These are phyloP conservation scores for Danaus melanippus DNA, from an alignment of 1,140 invertebrate species.

Conservation along the genomic window DNA sequence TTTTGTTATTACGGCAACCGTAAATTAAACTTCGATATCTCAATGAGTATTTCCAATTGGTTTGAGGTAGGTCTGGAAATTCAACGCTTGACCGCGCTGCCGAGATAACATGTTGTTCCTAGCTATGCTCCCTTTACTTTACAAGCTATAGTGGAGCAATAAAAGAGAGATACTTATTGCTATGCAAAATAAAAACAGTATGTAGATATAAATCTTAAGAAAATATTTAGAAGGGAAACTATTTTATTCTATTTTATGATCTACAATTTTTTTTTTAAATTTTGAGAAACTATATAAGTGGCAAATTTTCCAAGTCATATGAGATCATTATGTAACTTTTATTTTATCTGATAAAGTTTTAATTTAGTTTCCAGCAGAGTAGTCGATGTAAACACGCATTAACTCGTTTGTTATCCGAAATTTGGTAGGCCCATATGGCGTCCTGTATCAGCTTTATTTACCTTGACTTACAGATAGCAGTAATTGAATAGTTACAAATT, in stretches of 20 bases:
- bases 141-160: too few species aligned
- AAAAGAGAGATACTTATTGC: too few species aligned
- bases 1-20: too few species aligned
- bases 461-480: too few species aligned
- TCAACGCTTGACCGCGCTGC: constrained; percentile 31
- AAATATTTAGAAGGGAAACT: too few species aligned
- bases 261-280: too few species aligned
- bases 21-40: constrained; percentile 3
- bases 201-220: too few species aligned
- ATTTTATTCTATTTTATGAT: too few species aligned
- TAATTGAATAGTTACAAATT: too few species aligned
- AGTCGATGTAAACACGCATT: constrained; percentile 6
- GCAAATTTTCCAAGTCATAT: too few species aligned
- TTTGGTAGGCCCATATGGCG: constrained; percentile 36
- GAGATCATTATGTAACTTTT: neutral
- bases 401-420: constrained; percentile 26
- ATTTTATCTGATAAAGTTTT: neutral
- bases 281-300: neutral
- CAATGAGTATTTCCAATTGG: constrained; percentile 28
- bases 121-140: constrained; percentile 9
- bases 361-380: constrained; percentile 5
- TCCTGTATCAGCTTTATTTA: constrained; percentile 3
- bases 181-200: too few species aligned
- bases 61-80: constrained; percentile 27
- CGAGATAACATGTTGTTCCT: constrained; percentile 48